phyloP scores from a whole-genome alignment of 1,140 invertebrate genomes.

The Ips typographus region DNA sequence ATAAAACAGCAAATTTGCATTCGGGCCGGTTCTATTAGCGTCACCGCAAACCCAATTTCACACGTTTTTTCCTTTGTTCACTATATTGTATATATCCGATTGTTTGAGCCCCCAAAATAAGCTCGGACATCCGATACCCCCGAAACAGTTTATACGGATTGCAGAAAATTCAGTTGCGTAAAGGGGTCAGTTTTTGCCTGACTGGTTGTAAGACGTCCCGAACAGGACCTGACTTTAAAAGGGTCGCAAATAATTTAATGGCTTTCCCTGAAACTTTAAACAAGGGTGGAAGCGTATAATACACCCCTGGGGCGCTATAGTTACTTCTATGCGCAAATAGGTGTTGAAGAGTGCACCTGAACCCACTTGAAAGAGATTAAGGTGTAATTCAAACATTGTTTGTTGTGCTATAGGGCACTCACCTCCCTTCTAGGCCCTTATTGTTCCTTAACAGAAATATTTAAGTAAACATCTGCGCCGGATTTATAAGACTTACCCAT shows the following conservation, averaged over 20 bases:
- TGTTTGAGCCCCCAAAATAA: constrained; percentile 19
- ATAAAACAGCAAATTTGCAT: constrained; percentile 2
- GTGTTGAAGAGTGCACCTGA: constrained; percentile 42
- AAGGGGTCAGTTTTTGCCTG: not conserved
- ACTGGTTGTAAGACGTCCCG: too few species aligned
- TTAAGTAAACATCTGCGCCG: too few species aligned
- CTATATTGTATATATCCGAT: not conserved
- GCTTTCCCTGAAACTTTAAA: too few species aligned
- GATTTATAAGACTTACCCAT: too few species aligned
- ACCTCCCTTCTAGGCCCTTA: too few species aligned
- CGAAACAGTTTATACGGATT: constrained; percentile 40
- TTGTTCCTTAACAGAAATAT: too few species aligned
- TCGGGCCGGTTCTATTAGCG: constrained; percentile 38
- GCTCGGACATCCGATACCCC: constrained; percentile 33
- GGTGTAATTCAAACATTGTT: constrained; percentile 40
- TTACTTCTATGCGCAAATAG: constrained; percentile 33
- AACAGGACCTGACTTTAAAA: too few species aligned
- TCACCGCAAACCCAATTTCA: constrained; percentile 42
- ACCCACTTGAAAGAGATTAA: constrained; percentile 40
- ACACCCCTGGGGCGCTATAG: not conserved
- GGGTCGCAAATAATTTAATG: too few species aligned
- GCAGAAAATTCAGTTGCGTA: constrained; percentile 21
- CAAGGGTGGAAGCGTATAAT: too few species aligned
- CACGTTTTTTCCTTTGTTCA: constrained; percentile 37
- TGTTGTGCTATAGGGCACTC: constrained; percentile 33